Percentiles rank a stretch among this genome's conserved stretches.
phyloP scores from a whole-genome alignment of 2,888 invertebrate genomes.

The Cryptocephalus moraei region DNA sequence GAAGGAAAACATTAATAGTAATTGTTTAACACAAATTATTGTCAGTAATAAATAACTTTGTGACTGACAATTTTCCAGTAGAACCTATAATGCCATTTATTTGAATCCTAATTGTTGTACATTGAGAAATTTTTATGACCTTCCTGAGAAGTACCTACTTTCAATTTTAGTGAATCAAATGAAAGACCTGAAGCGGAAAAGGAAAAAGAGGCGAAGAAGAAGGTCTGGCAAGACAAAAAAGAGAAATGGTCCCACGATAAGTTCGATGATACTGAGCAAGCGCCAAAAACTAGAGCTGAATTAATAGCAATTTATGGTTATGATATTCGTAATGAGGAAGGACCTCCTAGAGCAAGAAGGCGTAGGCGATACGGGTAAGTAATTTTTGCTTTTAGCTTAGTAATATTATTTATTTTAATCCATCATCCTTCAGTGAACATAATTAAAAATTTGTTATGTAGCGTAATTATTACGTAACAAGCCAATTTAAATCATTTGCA shows the following conservation, averaged over 20 bases:
- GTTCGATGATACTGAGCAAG: slow-evolving; percentile 70
- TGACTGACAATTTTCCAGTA: too few species aligned
- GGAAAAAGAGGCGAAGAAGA: slow-evolving; percentile 35
- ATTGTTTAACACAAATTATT: too few species aligned
- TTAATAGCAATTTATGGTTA: slow-evolving; percentile 82
- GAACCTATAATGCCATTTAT: too few species aligned
- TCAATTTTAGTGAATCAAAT: slow-evolving; percentile 13
- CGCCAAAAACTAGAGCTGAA: slow-evolving; percentile 79
- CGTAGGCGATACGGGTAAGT: slow-evolving; percentile 75
- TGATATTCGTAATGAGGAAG: slow-evolving; percentile 88
- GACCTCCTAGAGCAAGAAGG: slow-evolving; percentile 77
- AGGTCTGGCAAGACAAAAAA: slow-evolving; percentile 38
- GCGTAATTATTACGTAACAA: too few species aligned
- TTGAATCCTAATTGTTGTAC: too few species aligned
- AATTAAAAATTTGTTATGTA: too few species aligned
- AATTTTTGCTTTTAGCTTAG: background rate
- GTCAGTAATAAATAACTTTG: too few species aligned
- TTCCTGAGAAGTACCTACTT: too few species aligned
- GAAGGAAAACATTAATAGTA: too few species aligned
- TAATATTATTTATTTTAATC: background rate
- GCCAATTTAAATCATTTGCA: too few species aligned
- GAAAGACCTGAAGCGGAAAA: slow-evolving; percentile 21
- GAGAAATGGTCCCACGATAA: slow-evolving; percentile 49
- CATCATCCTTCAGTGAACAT: slow-evolving; percentile 1
- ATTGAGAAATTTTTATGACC: too few species aligned